Conservation (phyloP, 2,113 vertebrate species). For the Bagarius yarrelli region DNA sequence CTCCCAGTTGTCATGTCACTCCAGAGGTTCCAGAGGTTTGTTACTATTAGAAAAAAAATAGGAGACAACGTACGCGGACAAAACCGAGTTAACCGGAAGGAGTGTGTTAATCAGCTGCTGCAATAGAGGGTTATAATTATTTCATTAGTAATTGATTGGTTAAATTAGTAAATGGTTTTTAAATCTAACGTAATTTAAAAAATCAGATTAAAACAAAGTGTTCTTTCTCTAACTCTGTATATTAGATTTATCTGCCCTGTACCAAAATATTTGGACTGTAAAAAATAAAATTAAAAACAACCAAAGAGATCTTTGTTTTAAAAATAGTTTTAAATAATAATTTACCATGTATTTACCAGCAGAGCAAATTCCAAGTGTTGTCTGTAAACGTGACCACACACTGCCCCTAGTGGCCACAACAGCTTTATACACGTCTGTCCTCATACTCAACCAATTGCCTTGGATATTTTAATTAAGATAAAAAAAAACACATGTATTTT, state of each 20-base stretch:
- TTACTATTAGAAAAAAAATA: background rate
- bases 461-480: no score
- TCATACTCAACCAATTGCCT: no score
- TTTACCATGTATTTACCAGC: background rate
- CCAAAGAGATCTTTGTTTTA: background rate
- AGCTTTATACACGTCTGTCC: slow-evolving; percentile 24
- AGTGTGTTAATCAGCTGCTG: background rate
- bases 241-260: background rate
- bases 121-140: background rate
- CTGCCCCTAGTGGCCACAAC: slow-evolving; percentile 49
- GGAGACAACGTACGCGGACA: background rate
- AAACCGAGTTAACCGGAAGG: background rate
- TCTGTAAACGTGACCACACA: slow-evolving; percentile 30
- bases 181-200: background rate
- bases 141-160: background rate
- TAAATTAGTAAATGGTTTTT: background rate
- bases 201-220: no score
- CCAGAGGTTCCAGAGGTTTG: background rate
- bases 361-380: background rate
- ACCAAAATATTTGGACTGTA: background rate
- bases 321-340: no score
- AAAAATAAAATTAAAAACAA: background rate
- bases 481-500: no score
- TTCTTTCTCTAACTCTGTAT: background rate
- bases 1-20: background rate